phyloP scores from a whole-genome alignment of 2,113 vertebrate genomes.

The Orthonyx spaldingii region DNA sequence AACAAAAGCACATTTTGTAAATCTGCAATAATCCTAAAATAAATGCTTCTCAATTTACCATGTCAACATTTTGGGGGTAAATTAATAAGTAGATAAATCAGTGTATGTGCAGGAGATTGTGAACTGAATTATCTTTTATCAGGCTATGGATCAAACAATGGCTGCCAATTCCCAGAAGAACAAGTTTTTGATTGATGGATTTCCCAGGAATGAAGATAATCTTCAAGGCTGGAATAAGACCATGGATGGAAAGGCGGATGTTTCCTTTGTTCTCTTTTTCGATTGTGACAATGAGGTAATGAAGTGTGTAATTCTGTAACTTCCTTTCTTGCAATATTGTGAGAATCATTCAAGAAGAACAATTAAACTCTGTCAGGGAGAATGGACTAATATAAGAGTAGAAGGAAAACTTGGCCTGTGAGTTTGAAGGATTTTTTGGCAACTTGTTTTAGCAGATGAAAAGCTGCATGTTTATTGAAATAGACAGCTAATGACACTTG shows the following conservation, averaged over 20 bases:
- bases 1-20: background rate
- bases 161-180: conserved; percentile 80
- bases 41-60: background rate
- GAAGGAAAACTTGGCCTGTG: background rate
- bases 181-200: conserved; percentile 96
- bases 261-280: conserved; percentile 97
- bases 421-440: background rate
- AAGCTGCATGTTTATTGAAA: background rate
- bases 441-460: background rate
- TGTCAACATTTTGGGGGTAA: background rate
- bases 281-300: conserved; percentile 92
- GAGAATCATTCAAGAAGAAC: background rate
- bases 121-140: conserved; percentile 46
- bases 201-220: conserved; percentile 96
- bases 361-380: background rate
- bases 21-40: background rate
- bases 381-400: background rate
- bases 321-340: background rate
- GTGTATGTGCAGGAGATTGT: background rate
- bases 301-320: background rate
- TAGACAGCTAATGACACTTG: background rate
- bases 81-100: background rate
- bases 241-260: conserved; percentile 90
- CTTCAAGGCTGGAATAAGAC: conserved; percentile 89
- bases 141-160: conserved; percentile 86